phyloP scores from a whole-genome alignment of 1,140 invertebrate genomes.

The Idris sp. region DNA sequence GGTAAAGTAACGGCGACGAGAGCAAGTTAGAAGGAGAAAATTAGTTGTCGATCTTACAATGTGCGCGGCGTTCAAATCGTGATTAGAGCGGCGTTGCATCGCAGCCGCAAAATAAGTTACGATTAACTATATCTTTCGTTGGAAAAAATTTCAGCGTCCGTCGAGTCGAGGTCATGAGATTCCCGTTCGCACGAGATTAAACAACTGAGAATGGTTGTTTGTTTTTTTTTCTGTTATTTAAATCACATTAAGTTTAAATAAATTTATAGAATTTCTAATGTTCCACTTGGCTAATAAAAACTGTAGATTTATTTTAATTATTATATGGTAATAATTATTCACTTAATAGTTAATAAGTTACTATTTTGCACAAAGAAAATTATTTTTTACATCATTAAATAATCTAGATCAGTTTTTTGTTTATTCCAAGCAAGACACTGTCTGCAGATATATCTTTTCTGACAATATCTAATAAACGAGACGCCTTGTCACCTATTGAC shows the following conservation, averaged over 20 bases:
- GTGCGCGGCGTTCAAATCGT: conserved; percentile 37
- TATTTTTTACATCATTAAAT: too few species aligned
- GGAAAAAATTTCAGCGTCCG: conserved; percentile 27
- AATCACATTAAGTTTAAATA: neutral
- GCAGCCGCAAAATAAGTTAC: conserved; percentile 26
- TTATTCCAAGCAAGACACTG: too few species aligned
- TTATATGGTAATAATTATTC: too few species aligned
- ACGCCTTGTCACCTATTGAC: too few species aligned
- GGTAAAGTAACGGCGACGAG: conserved; percentile 25
- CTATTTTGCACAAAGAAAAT: too few species aligned
- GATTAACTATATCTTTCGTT: conserved; percentile 50
- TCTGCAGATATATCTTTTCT: too few species aligned
- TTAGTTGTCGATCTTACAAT: conserved; percentile 42
- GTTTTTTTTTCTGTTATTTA: conserved; percentile 12
- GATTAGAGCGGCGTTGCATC: conserved; percentile 44
- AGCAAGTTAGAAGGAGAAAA: conserved; percentile 30
- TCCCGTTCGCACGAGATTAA: conserved; percentile 3
- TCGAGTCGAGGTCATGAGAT: conserved; percentile 41
- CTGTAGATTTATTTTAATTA: too few species aligned
- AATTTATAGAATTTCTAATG: neutral
- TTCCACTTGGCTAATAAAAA: too few species aligned
- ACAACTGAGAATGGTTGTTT: neutral
- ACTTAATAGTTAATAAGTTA: too few species aligned
- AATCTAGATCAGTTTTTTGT: too few species aligned
- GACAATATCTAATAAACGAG: too few species aligned